Evolutionary conservation across 2,888 invertebrate genomes (phyloP).

Genomic region (Cheilosia urbana): DNA sequence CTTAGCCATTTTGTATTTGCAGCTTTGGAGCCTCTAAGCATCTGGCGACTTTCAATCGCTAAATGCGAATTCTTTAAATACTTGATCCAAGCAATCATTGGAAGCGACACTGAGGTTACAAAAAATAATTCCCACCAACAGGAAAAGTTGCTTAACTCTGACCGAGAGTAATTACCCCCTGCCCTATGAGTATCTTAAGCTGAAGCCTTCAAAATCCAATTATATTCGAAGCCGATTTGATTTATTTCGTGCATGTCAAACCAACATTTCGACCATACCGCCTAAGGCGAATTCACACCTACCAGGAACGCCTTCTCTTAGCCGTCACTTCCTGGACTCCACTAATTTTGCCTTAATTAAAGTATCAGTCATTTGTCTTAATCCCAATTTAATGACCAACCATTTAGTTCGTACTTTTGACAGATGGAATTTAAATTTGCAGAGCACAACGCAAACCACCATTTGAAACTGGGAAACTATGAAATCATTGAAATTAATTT

Average conservation of each 20-base stretch:
- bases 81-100: too few species aligned
- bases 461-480: slow-evolving; percentile 6
- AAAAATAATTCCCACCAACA: too few species aligned
- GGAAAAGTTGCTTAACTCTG: too few species aligned
- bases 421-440: slow-evolving; percentile 55
- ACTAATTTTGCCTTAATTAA: background rate
- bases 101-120: too few species aligned
- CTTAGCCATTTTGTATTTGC: too few species aligned
- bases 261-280: slow-evolving; percentile 27
- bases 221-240: slow-evolving; percentile 1
- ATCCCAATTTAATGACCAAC: slow-evolving; percentile 65
- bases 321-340: slow-evolving; percentile 42
- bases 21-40: too few species aligned
- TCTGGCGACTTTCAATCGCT: too few species aligned
- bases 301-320: slow-evolving; percentile 24
- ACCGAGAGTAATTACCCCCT: too few species aligned
- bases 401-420: slow-evolving; percentile 36
- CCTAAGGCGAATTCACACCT: slow-evolving; percentile 39
- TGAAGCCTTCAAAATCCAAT: slow-evolving; percentile 27
- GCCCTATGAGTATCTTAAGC: background rate
- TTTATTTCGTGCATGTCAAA: slow-evolving; percentile 16
- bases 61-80: too few species aligned
- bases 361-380: slow-evolving; percentile 48
- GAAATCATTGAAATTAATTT: slow-evolving; percentile 66
- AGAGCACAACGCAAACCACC: background rate